phyloP scores from a whole-genome alignment of 2,797 vertebrate genomes.

The Poecile montanus region DNA sequence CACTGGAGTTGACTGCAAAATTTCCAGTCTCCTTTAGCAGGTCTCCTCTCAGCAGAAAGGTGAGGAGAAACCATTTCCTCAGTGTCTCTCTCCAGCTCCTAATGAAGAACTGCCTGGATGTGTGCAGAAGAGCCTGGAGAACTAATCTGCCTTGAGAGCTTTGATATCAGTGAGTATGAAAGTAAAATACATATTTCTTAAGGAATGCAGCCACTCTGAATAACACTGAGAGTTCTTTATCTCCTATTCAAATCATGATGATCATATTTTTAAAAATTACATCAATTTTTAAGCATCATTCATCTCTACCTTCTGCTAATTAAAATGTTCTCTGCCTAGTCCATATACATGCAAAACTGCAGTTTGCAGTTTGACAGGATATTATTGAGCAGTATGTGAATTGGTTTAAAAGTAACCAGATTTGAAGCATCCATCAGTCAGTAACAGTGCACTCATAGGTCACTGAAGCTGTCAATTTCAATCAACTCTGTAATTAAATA shows the following conservation, averaged over 20 bases:
- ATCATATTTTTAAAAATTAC: slow-evolving; percentile 18
- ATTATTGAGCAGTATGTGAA: slow-evolving; percentile 77
- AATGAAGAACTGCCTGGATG: not conserved
- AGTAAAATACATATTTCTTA: not conserved
- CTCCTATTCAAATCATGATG: slow-evolving; percentile 11
- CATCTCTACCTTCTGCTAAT: slow-evolving; percentile 69
- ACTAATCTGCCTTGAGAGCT: not conserved
- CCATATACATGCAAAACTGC: slow-evolving; percentile 65
- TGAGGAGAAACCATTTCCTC: not conserved
- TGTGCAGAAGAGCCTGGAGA: not conserved
- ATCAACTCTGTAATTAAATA: slow-evolving; percentile 86
- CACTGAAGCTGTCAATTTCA: slow-evolving; percentile 83
- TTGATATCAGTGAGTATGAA: not conserved
- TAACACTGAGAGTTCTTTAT: slow-evolving; percentile 46
- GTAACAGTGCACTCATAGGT: slow-evolving; percentile 76
- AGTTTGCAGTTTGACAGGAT: slow-evolving; percentile 73
- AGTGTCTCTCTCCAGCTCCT: not conserved
- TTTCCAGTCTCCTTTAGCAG: not conserved
- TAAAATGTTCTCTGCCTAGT: slow-evolving; percentile 58
- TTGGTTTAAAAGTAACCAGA: slow-evolving; percentile 77
- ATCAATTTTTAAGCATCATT: slow-evolving; percentile 67
- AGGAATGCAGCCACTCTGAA: not conserved
- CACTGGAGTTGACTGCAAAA: not conserved
- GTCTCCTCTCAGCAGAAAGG: not conserved
- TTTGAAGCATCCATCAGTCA: slow-evolving; percentile 82